Evolutionary conservation across 2,888 invertebrate genomes (phyloP).

Genomic region (Kryphioiulus occultus): DNA sequence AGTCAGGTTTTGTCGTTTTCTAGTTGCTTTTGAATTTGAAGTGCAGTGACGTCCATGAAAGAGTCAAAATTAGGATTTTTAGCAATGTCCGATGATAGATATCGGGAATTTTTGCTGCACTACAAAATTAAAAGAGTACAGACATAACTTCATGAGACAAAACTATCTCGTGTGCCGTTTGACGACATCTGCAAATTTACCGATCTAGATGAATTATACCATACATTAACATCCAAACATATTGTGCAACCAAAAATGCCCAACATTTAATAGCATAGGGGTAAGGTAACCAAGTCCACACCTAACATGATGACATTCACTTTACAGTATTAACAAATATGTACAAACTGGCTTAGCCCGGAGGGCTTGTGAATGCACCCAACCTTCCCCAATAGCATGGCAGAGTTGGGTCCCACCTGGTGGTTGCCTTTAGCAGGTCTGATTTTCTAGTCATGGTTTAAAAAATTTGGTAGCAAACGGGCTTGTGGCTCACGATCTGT

Average conservation of each 20-base stretch:
- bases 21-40: too few species aligned
- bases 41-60: too few species aligned
- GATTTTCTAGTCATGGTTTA: conserved; percentile 6
- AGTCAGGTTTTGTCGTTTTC: too few species aligned
- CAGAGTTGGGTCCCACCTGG: neutral
- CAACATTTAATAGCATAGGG: neutral
- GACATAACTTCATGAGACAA: too few species aligned
- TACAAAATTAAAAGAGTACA: too few species aligned
- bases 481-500: neutral
- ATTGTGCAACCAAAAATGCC: neutral
- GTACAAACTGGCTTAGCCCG: neutral
- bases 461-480: neutral
- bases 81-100: too few species aligned
- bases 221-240: too few species aligned
- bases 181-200: too few species aligned
- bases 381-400: neutral
- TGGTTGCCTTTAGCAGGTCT: neutral
- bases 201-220: too few species aligned
- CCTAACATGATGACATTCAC: neutral
- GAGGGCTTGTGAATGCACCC: neutral
- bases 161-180: too few species aligned
- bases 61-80: too few species aligned
- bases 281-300: neutral
- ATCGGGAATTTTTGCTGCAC: too few species aligned
- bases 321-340: conserved; percentile 19